phyloP scores from a whole-genome alignment of 2,797 vertebrate species.

The Acrossocheilus fasciatus region DNA sequence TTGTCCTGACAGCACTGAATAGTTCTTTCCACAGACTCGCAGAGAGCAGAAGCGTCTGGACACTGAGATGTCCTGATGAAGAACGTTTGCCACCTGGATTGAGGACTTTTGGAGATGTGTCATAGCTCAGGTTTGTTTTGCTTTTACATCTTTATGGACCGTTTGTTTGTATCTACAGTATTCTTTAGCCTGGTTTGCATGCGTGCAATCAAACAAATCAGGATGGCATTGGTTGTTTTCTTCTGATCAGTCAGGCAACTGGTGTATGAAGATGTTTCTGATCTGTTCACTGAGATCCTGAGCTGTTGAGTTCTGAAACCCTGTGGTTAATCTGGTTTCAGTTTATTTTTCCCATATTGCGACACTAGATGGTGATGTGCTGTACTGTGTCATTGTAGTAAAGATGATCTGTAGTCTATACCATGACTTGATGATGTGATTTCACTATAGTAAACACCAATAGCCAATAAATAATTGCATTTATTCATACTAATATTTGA shows the following conservation, averaged over 20 bases:
- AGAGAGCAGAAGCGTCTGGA: constrained; percentile 6
- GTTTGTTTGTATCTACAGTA: not conserved
- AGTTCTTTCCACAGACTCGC: not conserved
- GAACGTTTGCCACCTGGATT: not conserved
- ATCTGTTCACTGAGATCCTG: not conserved
- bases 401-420: not conserved
- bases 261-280: not conserved
- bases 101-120: not conserved
- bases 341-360: constrained; percentile 62
- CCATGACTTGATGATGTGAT: not conserved
- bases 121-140: constrained; percentile 43
- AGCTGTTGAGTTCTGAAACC: not conserved
- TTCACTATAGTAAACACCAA: not conserved
- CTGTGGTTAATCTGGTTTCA: not conserved
- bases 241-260: too few species aligned
- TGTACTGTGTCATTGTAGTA: constrained; percentile 30
- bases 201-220: not conserved
- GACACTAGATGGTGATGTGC: constrained; percentile 75
- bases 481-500: not conserved
- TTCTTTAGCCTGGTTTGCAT: not conserved
- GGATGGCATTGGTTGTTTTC: not conserved
- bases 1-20: constrained; percentile 6
- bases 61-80: not conserved
- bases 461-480: not conserved
- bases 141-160: not conserved